Conservation (phyloP, 2,113 vertebrate genomes). For the Anhinga rufa region DNA sequence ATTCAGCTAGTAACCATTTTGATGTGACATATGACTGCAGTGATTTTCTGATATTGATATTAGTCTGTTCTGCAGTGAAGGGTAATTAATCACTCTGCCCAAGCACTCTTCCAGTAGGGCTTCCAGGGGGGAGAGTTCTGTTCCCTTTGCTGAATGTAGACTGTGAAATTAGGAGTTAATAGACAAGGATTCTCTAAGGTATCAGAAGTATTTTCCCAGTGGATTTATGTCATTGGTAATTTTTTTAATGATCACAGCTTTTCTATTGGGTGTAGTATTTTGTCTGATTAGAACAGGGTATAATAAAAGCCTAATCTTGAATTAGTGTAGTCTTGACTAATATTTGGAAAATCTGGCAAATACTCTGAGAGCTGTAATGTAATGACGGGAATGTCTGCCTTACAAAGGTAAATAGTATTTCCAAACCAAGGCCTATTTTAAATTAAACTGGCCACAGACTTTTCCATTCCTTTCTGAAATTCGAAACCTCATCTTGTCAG, state of each 20-base stretch:
- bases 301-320: not conserved
- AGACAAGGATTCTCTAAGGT: not conserved
- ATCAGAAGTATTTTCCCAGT: not conserved
- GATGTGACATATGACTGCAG: constrained; percentile 14
- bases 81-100: constrained; percentile 24
- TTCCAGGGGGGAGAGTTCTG: not conserved
- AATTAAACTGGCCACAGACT: not conserved
- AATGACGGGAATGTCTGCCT: not conserved
- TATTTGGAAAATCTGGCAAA: not conserved
- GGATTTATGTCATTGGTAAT: not conserved
- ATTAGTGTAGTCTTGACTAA: not conserved
- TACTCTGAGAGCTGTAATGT: not conserved
- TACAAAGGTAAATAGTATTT: not conserved
- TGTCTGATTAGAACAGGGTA: not conserved
- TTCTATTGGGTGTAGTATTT: not conserved
- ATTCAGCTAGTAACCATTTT: constrained; percentile 27
- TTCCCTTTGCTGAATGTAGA: not conserved
- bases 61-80: not conserved
- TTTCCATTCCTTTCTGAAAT: not conserved
- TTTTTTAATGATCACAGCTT: not conserved
- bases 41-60: constrained; percentile 26
- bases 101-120: not conserved
- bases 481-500: not conserved
- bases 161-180: constrained; percentile 14
- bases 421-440: not conserved